These are phyloP conservation scores for Parotocinclus haroldoi DNA, from an alignment of 2,797 vertebrate genomes.

Conservation along the genomic window DNA sequence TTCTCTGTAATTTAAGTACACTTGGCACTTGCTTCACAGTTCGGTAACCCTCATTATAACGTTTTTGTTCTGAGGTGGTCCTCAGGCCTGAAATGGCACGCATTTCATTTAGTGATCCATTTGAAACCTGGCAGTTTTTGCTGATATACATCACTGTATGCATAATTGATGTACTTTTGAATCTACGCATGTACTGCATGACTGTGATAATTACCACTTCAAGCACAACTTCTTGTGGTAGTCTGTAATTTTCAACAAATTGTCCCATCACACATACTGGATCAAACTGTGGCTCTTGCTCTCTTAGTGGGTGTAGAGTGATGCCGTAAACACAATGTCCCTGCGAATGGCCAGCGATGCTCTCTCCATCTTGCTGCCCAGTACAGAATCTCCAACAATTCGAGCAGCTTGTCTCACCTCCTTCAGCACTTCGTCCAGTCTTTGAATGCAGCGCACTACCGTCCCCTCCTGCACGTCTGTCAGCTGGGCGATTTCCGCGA, in stretches of 20 bases:
- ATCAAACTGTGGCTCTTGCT: not conserved
- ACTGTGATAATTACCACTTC: no score
- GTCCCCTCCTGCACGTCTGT: slow-evolving; percentile 89
- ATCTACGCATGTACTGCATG: no score
- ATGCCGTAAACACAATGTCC: slow-evolving; percentile 91
- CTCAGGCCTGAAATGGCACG: not conserved
- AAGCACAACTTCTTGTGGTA: no score
- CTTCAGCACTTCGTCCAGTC: slow-evolving; percentile 88
- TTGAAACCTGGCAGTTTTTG: no score
- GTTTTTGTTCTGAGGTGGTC: not conserved
- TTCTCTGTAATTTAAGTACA: slow-evolving; percentile 22
- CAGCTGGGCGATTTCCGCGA: slow-evolving; percentile 81
- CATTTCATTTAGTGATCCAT: not conserved
- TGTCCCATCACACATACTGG: not conserved
- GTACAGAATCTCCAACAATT: slow-evolving; percentile 85
- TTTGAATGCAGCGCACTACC: slow-evolving; percentile 89
- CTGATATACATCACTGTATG: not conserved
- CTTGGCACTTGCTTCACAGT: slow-evolving; percentile 1
- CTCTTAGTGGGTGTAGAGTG: slow-evolving; percentile 87
- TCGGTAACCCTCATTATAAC: no score
- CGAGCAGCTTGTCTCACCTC: slow-evolving; percentile 85
- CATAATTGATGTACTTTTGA: no score
- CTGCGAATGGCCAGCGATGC: slow-evolving; percentile 84
- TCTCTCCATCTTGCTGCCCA: slow-evolving; percentile 88
- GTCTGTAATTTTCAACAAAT: not conserved